Conservation (phyloP, 2,113 vertebrate species). For the Uria lomvia region DNA sequence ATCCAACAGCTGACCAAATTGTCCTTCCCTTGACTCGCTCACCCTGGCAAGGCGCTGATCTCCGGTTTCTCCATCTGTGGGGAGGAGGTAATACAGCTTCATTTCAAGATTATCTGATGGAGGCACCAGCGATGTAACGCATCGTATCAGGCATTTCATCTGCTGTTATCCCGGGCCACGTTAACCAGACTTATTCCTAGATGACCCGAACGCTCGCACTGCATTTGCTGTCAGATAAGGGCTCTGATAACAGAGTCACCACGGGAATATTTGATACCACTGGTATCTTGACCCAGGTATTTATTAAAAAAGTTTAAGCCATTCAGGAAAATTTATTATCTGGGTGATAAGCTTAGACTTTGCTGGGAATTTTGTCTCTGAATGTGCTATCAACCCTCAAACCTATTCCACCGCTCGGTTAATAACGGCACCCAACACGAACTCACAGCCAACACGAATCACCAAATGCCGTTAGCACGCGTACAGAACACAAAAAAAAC, state of each 20-base stretch:
- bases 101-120: neutral
- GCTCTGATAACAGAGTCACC: neutral
- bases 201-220: neutral
- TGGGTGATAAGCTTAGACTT: neutral
- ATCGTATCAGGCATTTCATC: neutral
- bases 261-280: neutral
- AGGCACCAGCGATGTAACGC: neutral
- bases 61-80: neutral
- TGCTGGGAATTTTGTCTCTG: neutral
- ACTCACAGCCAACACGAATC: neutral
- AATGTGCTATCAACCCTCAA: neutral
- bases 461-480: accelerated
- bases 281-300: neutral
- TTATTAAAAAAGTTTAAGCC: neutral
- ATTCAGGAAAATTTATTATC: neutral
- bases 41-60: neutral
- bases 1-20: neutral
- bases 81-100: accelerated
- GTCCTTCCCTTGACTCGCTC: neutral
- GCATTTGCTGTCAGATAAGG: neutral
- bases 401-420: neutral
- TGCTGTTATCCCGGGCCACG: neutral
- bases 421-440: neutral
- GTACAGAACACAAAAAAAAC: neutral
- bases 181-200: neutral